Evolutionary conservation across 2,113 vertebrate species (phyloP).

Genomic region (Nansenia antarctica): DNA sequence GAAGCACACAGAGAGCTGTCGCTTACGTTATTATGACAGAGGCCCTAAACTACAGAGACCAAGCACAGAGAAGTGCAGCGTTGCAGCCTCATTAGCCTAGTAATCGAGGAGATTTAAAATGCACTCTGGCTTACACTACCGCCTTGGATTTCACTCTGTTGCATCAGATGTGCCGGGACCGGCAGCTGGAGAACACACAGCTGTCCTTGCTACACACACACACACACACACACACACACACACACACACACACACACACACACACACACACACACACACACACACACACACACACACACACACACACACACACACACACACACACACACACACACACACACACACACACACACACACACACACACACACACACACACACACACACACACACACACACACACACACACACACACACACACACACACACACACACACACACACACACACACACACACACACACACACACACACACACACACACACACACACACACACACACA

Average conservation of each 20-base stretch:
- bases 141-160: slow-evolving; percentile 66
- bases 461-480: too few relatives aligned
- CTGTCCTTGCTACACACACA: slow-evolving; percentile 50
- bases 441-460: too few relatives aligned
- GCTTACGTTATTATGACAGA: background rate
- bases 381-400: too few relatives aligned
- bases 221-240: slow-evolving; percentile 4
- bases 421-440: too few relatives aligned
- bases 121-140: slow-evolving; percentile 23
- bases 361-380: background rate
- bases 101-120: slow-evolving; percentile 39
- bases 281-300: background rate
- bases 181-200: slow-evolving; percentile 60
- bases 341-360: background rate
- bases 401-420: too few relatives aligned
- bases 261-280: slow-evolving; percentile 8
- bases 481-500: too few relatives aligned
- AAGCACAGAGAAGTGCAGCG: background rate
- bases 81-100: slow-evolving; percentile 33
- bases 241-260: slow-evolving; percentile 9
- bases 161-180: slow-evolving; percentile 70
- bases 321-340: background rate
- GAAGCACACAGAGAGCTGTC: slow-evolving; percentile 27
- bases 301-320: background rate
- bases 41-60: background rate